Conservation (phyloP, 2,797 vertebrate species). For the Oreochromis mossambicus region DNA sequence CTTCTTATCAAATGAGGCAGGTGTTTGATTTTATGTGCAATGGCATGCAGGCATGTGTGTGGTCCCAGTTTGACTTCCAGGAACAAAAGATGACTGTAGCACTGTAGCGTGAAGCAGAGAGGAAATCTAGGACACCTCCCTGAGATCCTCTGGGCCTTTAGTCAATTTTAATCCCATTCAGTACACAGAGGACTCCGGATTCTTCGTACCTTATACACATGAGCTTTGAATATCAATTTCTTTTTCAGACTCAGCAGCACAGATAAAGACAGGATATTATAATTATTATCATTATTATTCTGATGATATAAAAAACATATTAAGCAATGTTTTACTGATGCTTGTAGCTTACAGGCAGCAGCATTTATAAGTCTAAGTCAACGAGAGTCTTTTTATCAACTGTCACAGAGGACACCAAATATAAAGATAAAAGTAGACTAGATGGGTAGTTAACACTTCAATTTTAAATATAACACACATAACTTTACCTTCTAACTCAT, state of each 20-base stretch:
- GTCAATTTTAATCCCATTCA: slow-evolving; percentile 66
- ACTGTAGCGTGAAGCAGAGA: slow-evolving; percentile 25
- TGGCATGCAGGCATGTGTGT: neutral
- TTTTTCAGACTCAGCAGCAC: neutral
- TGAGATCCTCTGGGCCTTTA: slow-evolving; percentile 54
- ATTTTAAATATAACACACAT: neutral
- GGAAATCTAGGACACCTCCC: slow-evolving; percentile 68
- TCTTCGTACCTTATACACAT: neutral
- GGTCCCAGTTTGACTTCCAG: slow-evolving; percentile 16
- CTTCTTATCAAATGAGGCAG: slow-evolving; percentile 15
- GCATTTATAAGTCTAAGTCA: neutral
- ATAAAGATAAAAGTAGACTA: neutral
- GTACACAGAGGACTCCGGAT: neutral
- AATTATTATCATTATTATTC: neutral
- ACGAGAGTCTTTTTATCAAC: neutral
- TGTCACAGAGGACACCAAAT: neutral
- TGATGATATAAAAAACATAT: neutral
- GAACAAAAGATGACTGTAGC: slow-evolving; percentile 47
- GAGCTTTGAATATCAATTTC: neutral
- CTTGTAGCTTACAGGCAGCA: neutral
- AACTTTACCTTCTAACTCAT: neutral
- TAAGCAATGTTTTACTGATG: neutral
- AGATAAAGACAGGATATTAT: neutral
- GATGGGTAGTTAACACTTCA: neutral
- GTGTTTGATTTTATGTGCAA: neutral